Conservation (phyloP, 2,888 invertebrate species). For the Gortyna flavago region DNA sequence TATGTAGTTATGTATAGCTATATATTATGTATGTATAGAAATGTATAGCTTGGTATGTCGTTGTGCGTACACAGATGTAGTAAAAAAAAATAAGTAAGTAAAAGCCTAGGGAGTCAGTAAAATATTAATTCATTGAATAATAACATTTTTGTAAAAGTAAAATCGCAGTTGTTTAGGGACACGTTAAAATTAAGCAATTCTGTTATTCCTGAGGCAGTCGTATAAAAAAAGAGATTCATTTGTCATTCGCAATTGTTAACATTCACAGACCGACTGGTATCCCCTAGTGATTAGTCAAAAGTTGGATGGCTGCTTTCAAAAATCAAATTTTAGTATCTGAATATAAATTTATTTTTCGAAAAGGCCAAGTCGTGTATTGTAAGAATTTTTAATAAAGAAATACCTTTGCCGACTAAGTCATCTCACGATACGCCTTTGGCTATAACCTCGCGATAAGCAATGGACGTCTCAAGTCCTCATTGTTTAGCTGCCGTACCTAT, state of each 20-base stretch:
- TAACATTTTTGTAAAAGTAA: background rate
- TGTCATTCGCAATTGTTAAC: background rate
- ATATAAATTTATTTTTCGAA: background rate
- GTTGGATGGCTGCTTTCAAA: background rate
- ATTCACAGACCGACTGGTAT: background rate
- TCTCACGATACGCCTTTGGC: background rate
- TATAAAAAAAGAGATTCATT: background rate
- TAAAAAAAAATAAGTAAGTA: no score
- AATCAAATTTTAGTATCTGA: background rate
- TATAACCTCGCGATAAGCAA: background rate
- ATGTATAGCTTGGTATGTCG: no score
- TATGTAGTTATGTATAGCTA: no score
- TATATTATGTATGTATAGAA: no score
- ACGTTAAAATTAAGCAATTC: background rate
- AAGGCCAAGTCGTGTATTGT: background rate
- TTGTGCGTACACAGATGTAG: no score
- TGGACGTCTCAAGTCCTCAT: constrained; percentile 4
- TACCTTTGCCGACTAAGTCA: background rate
- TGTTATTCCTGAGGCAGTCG: background rate
- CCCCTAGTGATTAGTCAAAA: background rate
- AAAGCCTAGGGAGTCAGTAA: no score
- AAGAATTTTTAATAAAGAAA: background rate
- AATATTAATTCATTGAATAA: no score
- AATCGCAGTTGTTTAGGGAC: background rate
- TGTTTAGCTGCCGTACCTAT: background rate